Base-by-base conservation (phyloP, 2,797 vertebrate species). In the Glyptemys insculpta region DNA sequence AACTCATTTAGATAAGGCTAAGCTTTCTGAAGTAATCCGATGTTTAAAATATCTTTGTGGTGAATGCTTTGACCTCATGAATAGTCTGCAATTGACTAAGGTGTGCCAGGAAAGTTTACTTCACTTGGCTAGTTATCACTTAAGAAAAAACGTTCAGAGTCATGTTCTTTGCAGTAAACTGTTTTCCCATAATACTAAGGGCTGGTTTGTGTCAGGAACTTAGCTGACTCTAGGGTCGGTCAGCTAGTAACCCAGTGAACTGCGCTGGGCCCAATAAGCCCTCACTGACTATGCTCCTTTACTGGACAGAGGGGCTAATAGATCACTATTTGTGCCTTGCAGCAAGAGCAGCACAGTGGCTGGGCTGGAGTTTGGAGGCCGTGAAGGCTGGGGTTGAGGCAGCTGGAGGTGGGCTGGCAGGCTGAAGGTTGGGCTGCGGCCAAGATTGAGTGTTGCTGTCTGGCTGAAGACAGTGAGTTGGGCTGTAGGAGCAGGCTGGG, bases 1-100 rank as follows among this genome's bases (percentile, higher is more conserved):
- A 97, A 93, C 90, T 94, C 92, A 96, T 94, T 96, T 95, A 97
- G 95, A 96, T 95, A 97, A 96, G 86, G 47, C 31, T 34, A 76
- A 52, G 78, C 50, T 78, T 93, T 92, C 74, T 83, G 52, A 82
- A 93, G 65, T 95, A 95, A 94, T 96, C 62, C 5, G 1, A 23
- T 49, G 14, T 86, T 95, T 89, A 78, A 37, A 97, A 91, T 85
- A 89, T 76, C 15, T 89, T 15, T 27, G 89, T 88, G 54, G 59
- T 59, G 94, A 93, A 65, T 50, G 53, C 16, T 90, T 85, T 87
- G 87, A 91, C 92, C 68, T 96, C 90, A 86, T 19, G 29, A 95
- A 79, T 93, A 89, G 89, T 86, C 44, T 29, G 29, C 25, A 68
- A 41, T 6, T 88, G 83, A 86, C 65, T 50, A 91, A 92, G 14